Evolutionary conservation across 2,113 vertebrate species (phyloP), one percentile per base, ranked within the genome.

Genomic region (Rallus limicola): DNA sequence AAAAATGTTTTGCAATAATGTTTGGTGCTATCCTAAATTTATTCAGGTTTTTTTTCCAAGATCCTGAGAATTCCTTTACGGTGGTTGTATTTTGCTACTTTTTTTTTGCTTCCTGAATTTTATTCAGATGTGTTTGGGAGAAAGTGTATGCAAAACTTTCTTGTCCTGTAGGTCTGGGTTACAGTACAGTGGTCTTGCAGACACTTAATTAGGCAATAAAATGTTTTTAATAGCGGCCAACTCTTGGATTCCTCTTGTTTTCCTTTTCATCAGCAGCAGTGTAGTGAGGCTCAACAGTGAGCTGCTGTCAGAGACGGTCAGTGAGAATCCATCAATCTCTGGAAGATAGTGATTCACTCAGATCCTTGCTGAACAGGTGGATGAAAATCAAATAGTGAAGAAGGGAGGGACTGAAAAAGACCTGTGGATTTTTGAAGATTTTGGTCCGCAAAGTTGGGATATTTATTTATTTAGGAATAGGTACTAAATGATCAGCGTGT

Each of bases 141-240:
- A 69, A 23, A 28, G 25, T 46, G 5, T 68, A 12, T 19, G 14
- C 63, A 42, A 72, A 68, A 63, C 6, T 19, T 50, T 5, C 3
- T 24, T 2, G 1, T 59, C 8, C 16, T 50, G 0, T 36, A n/a
- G 25, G 17, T 60, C 18, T 16, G 5, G 15, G 4, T 55, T 65
- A 10, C 3, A 50, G 26, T 75, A 38, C 17, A 64, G 23, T 31
- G 29, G 18, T 64, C 18, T n/a, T 69, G 19, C 23, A 64, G 33
- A 28, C 28, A 16, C 10, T 55, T 31, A 34, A 58, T 8, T 10
- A 36, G 12, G 11, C 19, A 6, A 33, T 76, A 3, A 5, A 34
- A 3, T 1, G 0, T 15, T 71, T 74, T 84, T 42, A 38, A 25
- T 34, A 48, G 13, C 4, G 29, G 19, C 0, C 8, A 26, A 11